Conservation (phyloP, 1,140 invertebrate genomes). For the Drosophila pandora region DNA sequence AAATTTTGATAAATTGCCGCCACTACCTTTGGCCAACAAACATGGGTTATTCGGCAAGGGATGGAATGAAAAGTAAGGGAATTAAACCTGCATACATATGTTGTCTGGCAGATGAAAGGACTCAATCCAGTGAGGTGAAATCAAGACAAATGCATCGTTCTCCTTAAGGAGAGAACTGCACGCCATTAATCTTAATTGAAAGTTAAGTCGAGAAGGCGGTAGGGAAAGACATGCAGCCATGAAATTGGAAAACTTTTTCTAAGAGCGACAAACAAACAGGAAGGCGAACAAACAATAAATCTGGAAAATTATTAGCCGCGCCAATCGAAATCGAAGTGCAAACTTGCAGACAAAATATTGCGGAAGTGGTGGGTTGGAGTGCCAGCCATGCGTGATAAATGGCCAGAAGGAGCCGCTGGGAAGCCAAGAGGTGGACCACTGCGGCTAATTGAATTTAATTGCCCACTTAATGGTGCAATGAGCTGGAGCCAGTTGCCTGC, state of each 20-base stretch:
- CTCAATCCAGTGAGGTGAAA: constrained; percentile 64
- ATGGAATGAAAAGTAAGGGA: not conserved
- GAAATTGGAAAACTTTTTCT: constrained; percentile 35
- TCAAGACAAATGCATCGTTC: constrained; percentile 71
- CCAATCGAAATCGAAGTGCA: constrained; percentile 55
- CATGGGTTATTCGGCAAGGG: not conserved
- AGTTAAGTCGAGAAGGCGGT: constrained; percentile 26
- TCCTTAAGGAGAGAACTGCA: constrained; percentile 4
- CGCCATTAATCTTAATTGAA: constrained; percentile 53
- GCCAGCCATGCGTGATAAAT: constrained; percentile 54
- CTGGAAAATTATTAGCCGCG: constrained; percentile 67
- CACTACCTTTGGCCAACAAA: constrained; percentile 62
- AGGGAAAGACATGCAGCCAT: not conserved
- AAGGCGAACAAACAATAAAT: constrained; percentile 57
- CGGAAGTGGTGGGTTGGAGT: not conserved
- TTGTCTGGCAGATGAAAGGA: constrained; percentile 38
- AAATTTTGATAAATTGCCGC: constrained; percentile 82
- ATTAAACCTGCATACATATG: constrained; percentile 28
- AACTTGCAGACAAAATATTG: constrained; percentile 23
- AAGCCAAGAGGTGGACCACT: constrained; percentile 17
- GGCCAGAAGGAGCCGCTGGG: constrained; percentile 19
- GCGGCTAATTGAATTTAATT: constrained; percentile 77
- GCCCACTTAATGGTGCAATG: constrained; percentile 68
- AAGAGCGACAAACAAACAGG: constrained; percentile 32
- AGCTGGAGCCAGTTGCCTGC: constrained; percentile 39